Conservation (phyloP, 2,113 vertebrate species). For the Silurus glanis region DNA sequence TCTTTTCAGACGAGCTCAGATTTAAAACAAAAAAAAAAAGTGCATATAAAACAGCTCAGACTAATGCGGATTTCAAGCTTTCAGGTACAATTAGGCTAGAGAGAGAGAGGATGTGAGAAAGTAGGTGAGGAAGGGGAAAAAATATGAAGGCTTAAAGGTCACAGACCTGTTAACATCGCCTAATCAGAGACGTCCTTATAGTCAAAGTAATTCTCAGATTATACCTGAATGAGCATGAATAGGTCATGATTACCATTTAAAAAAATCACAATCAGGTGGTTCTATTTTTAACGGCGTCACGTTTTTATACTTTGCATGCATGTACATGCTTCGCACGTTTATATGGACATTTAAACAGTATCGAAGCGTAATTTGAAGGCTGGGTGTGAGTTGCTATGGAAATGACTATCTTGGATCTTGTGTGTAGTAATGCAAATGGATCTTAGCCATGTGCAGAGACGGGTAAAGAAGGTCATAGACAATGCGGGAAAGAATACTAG, state of each 20-base stretch:
- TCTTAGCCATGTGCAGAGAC: not conserved
- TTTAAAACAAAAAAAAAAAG: slow-evolving; percentile 49
- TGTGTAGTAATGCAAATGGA: not conserved
- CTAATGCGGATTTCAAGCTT: slow-evolving; percentile 53
- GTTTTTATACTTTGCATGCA: no score
- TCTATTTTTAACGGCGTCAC: not conserved
- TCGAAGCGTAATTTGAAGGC: not conserved
- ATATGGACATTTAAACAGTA: no score
- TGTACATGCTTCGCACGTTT: not conserved
- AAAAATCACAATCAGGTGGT: slow-evolving; percentile 7
- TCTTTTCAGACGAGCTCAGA: slow-evolving; percentile 59
- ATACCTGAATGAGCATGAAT: slow-evolving; percentile 1
- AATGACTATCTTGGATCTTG: not conserved
- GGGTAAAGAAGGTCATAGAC: not conserved
- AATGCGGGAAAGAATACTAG: not conserved
- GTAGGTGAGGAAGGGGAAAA: not conserved
- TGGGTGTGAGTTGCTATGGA: not conserved
- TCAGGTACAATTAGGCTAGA: slow-evolving; percentile 53
- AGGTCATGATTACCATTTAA: slow-evolving; percentile 17
- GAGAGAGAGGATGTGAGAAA: slow-evolving; percentile 2
- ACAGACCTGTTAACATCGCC: slow-evolving; percentile 13
- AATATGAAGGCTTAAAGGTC: slow-evolving; percentile 9
- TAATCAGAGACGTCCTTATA: slow-evolving; percentile 29
- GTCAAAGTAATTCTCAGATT: slow-evolving; percentile 16
- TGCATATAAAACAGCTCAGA: slow-evolving; percentile 61